These are phyloP conservation scores for Epizoanthus stellaris DNA, from an alignment of 92 coral and sea anemone genomes.

Conservation along the genomic window DNA sequence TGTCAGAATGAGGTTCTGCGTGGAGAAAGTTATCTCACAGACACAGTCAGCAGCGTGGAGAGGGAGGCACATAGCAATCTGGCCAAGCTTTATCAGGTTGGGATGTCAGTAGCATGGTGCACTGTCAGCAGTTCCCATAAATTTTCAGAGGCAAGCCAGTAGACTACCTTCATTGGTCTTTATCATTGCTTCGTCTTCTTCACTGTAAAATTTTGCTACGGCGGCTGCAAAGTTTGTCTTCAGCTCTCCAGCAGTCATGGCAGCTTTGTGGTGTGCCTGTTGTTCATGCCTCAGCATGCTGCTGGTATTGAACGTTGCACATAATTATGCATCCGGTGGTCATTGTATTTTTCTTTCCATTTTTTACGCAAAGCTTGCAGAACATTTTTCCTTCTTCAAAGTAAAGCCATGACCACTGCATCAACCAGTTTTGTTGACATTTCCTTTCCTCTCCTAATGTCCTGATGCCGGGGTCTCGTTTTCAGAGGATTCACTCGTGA, in stretches of 20 bases:
- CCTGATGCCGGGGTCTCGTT: not conserved
- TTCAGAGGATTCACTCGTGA: too few species aligned
- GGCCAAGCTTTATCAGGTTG: too few species aligned
- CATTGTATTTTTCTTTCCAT: constrained; percentile 25
- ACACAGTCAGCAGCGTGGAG: too few species aligned
- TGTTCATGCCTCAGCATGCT: constrained; percentile 7
- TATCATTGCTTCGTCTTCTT: not conserved
- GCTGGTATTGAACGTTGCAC: not conserved
- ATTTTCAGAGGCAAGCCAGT: not conserved
- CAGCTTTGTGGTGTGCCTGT: constrained; percentile 21
- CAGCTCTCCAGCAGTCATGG: not conserved
- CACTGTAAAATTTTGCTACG: too few species aligned
- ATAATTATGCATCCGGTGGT: constrained; percentile 38
- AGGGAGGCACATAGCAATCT: too few species aligned
- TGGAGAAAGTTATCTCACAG: too few species aligned
- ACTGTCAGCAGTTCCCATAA: not conserved
- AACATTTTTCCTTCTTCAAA: constrained; percentile 14
- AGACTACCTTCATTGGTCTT: constrained; percentile 14
- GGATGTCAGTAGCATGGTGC: not conserved
- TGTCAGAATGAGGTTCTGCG: too few species aligned
- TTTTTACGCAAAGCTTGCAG: too few species aligned
- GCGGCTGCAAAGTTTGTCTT: too few species aligned
- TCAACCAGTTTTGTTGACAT: too few species aligned
- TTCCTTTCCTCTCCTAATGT: not conserved
- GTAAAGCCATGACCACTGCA: constrained; percentile 45